Evolutionary conservation across 2,888 invertebrate species (phyloP).

Genomic region (Choreutis nemorana): DNA sequence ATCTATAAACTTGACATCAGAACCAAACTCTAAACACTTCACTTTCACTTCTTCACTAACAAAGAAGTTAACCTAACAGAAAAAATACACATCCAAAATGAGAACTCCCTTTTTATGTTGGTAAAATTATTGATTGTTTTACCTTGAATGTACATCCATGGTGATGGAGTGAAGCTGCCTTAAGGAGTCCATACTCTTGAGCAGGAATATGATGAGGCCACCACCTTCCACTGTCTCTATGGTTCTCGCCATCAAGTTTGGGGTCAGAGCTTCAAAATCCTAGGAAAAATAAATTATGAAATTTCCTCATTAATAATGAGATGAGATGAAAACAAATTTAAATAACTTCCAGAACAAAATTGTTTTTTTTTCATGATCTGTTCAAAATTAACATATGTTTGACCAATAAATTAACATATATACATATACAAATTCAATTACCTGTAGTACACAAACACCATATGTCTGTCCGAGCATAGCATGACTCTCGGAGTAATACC

Average conservation of each 20-base stretch:
- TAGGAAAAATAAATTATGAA: too few species aligned
- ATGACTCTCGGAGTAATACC: constrained; percentile 97
- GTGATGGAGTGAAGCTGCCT: constrained; percentile 94
- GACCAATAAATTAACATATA: background rate
- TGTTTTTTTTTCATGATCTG: too few species aligned
- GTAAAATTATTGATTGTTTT: too few species aligned
- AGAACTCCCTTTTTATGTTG: too few species aligned
- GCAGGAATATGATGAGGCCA: constrained; percentile 88
- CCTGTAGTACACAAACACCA: constrained; percentile 94
- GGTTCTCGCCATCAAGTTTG: constrained; percentile 94
- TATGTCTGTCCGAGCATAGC: constrained; percentile 97
- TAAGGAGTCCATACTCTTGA: constrained; percentile 86
- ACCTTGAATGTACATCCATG: constrained; percentile 97
- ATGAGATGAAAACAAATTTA: too few species aligned
- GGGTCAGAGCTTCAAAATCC: constrained; percentile 98
- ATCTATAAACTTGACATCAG: too few species aligned
- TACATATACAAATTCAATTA: constrained; percentile 21
- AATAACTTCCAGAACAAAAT: too few species aligned
- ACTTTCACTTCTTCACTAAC: too few species aligned
- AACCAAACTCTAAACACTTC: too few species aligned
- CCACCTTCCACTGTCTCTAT: constrained; percentile 99
- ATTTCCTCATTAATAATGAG: background rate
- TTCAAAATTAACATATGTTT: background rate
- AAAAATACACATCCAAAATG: too few species aligned
- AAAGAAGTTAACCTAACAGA: too few species aligned